Evolutionary conservation across 37 sponge, comb jelly and placozoan species (phyloP), one percentile per base, ranked within the genome.

Genomic region (Hexactinellida sp.): DNA sequence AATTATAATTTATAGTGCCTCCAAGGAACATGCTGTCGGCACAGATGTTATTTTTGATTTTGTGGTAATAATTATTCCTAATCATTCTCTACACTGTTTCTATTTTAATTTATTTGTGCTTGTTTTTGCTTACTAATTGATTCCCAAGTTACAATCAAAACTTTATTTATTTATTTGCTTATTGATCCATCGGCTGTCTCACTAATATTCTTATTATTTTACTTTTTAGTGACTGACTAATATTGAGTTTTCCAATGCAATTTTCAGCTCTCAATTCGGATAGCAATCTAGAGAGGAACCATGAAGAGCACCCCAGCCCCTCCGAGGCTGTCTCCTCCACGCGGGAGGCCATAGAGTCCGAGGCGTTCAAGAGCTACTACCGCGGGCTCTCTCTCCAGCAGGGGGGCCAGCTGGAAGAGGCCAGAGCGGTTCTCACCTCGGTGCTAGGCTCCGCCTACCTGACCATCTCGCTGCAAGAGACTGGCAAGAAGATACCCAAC

Each of bases 181-280:
- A n/a, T n/a, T n/a, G n/a, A n/a, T n/a, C n/a, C n/a, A n/a, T n/a
- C n/a, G n/a, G n/a, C n/a, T n/a, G n/a, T n/a, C n/a, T n/a, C n/a
- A n/a, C n/a, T n/a, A n/a, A n/a, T n/a, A n/a, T n/a, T n/a, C n/a
- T n/a, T n/a, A n/a, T n/a, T n/a, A n/a, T n/a, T n/a, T n/a, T n/a
- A n/a, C n/a, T n/a, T n/a, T n/a, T n/a, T n/a, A n/a, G n/a, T n/a
- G n/a, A 47, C 52, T 47, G 13, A 47, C 9, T 47, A 47, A 47
- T 47, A 47, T 47, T 47, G 9, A 47, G 52, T 47, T n/a, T 47
- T 47, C 52, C 52, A 47, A 63, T 63, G 76, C 76, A 63, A n/a
- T 63, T 63, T 63, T 63, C 76, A 63, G 76, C 76, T 63, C 76
- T 63, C 76, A 63, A 63, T 63, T 63, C 76, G 5, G 76, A 63